These are phyloP conservation scores for Thinocorus orbignyianus DNA, from an alignment of 2,113 vertebrate species.

Conservation along the genomic window DNA sequence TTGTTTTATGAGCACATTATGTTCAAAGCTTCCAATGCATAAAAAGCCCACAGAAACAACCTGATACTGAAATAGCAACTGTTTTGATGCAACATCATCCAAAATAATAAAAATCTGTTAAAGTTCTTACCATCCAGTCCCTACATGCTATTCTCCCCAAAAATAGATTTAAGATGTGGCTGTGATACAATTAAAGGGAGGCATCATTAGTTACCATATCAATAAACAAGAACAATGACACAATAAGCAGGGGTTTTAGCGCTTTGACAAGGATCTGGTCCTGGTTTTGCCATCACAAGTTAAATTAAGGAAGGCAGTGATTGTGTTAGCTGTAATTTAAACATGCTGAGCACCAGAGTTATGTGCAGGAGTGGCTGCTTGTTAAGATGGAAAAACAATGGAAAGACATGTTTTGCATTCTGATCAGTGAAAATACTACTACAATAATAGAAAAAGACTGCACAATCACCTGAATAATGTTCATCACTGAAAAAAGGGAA, in stretches of 20 bases:
- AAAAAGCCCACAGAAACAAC: conserved; percentile 25
- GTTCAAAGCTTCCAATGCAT: conserved; percentile 1
- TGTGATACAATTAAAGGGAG: neutral
- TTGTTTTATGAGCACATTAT: conserved; percentile 13
- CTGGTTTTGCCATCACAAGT: conserved; percentile 41
- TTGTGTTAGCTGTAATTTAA: conserved; percentile 44
- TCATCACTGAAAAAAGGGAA: neutral
- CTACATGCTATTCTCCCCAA: neutral
- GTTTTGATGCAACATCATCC: neutral
- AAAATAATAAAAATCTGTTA: conserved; percentile 23
- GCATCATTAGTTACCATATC: neutral
- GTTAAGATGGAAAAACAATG: conserved; percentile 28
- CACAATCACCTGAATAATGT: conserved; percentile 17
- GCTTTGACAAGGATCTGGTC: conserved; percentile 16
- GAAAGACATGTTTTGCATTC: conserved; percentile 44
- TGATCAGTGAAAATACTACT: conserved; percentile 20
- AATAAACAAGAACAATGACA: neutral
- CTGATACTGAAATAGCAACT: conserved; percentile 41
- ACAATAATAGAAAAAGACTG: conserved; percentile 30
- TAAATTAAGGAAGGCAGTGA: conserved; percentile 26
- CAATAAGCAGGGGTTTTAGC: neutral
- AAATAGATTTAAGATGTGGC: neutral
- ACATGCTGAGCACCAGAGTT: conserved; percentile 25
- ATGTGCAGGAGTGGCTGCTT: neutral
- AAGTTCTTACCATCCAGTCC: neutral